A percentile compares a stretch with the other conserved stretches of the same genome.
These are phyloP conservation scores for Neopelma chrysocephalum DNA, from an alignment of 2,797 vertebrate genomes.

Conservation along the genomic window DNA sequence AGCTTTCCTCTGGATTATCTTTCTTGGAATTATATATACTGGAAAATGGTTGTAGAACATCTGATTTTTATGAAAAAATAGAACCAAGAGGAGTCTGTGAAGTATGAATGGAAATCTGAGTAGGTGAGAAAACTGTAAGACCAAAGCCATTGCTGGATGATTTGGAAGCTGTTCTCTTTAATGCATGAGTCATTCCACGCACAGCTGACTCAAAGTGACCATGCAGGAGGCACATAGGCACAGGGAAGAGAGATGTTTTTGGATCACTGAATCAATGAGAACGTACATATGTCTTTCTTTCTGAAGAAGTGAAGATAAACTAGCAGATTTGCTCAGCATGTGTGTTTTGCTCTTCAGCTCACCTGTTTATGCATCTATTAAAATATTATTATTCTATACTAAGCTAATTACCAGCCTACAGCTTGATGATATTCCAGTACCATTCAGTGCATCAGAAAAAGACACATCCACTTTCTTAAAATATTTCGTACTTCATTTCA, in stretches of 20 bases:
- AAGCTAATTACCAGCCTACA: not conserved
- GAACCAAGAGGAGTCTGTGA: not conserved
- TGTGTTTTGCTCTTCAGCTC: not conserved
- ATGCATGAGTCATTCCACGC: not conserved
- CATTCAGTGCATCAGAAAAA: not conserved
- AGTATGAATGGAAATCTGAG: not conserved
- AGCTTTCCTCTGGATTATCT: not conserved
- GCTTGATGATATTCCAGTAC: not conserved
- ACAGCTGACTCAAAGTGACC: not conserved
- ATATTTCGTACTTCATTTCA: conserved; percentile 13
- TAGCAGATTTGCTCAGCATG: not conserved
- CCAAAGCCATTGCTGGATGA: not conserved
- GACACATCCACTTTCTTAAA: not conserved
- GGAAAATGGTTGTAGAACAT: not conserved
- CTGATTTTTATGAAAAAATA: not conserved
- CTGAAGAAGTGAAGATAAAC: not conserved
- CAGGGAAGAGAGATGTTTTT: not conserved
- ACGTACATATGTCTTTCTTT: not conserved
- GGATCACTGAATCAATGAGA: not conserved
- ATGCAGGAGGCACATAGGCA: not conserved
- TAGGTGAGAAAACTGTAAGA: not conserved
- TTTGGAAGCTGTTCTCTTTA: not conserved
- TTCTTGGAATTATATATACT: not conserved
- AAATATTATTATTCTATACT: not conserved
- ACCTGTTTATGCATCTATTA: not conserved